Evolutionary conservation across 92 coral and sea anemone genomes (phyloP).

Genomic region (Ricordea florida): DNA sequence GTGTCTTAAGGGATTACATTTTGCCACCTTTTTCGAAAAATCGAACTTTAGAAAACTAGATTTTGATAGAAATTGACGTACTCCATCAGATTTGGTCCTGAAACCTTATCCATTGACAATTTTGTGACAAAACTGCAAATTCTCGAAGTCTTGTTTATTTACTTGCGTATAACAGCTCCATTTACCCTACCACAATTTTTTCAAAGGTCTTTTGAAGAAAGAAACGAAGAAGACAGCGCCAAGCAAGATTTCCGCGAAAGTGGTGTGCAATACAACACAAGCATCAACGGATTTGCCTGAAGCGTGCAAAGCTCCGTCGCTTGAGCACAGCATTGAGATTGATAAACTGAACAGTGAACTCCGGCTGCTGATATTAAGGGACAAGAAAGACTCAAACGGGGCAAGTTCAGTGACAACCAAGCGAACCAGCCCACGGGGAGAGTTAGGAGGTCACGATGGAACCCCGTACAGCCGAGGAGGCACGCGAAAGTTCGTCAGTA

Average conservation of each 20-base stretch:
- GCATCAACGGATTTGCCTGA: not conserved
- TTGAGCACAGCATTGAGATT: constrained; percentile 4
- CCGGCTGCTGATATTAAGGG: constrained; percentile 13
- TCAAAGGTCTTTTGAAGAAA: constrained; percentile 4
- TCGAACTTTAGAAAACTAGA: too few relatives aligned
- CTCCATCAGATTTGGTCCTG: too few relatives aligned
- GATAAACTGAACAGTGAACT: constrained; percentile 33
- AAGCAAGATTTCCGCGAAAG: too few relatives aligned
- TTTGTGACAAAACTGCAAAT: too few relatives aligned
- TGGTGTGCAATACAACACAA: too few relatives aligned
- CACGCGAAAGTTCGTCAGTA: constrained; percentile 9
- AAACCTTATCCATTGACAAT: too few relatives aligned
- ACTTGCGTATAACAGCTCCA: too few relatives aligned
- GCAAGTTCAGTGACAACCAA: not conserved
- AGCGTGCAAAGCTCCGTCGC: not conserved
- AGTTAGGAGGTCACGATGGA: constrained; percentile 14
- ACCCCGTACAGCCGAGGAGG: constrained; percentile 27
- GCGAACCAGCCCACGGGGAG: constrained; percentile 4
- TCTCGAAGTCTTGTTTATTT: too few relatives aligned
- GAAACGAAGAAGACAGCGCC: not conserved
- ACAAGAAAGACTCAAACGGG: not conserved
- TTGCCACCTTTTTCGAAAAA: too few relatives aligned
- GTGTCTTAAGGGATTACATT: too few relatives aligned
- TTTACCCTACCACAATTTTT: not conserved
- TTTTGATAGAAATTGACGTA: too few relatives aligned